Evolutionary conservation across 2,113 vertebrate genomes (phyloP), one percentile per base, ranked within the genome.

Genomic region (Ceratotherium simum): DNA sequence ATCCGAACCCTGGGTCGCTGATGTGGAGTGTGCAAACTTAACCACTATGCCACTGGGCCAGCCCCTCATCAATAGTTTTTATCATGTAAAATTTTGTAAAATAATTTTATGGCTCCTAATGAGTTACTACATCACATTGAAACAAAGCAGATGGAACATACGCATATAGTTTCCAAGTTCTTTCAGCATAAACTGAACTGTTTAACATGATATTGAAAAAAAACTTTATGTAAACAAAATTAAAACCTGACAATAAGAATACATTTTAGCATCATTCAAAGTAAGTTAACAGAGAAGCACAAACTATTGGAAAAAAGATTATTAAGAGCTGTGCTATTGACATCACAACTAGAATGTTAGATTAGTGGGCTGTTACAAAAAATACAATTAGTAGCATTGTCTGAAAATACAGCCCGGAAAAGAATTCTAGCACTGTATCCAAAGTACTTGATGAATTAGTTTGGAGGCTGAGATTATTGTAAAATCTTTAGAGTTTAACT

Each of bases 401-500:
- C 62, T 97, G n/a, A 75, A 91, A 87, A 85, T 25, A 46, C 1
- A 73, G 58, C 33, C 20, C 12, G 79, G 62, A 92, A 78, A 78
- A 85, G 29, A 67, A 90, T 79, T 86, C 9, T 60, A 42, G 23
- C 48, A 33, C 81, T 81, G 23, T 90, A 58, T 64, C 7, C 7
- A 42, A 96, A 78, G 13, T 6, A 48, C 64, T 78, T 82, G 62
- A 96, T 90, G 8, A 69, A 96, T 80, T 90, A 51, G 56, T 78
- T 58, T 56, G 29, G 69, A 70, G 48, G 27, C 20, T 80, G 64
- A 86, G 56, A 90, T 90, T 51, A 69, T 75, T 75, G 27, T 58
- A 36, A 96, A 92, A 88, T 92, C 18, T 94, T 92, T 64, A 75
- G 36, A 72, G 67, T 91, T 46, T 36, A 75, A 54, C 18, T 94